Evolutionary conservation across 2,797 vertebrate genomes (phyloP).

Genomic region (Halcyon leucocephala): DNA sequence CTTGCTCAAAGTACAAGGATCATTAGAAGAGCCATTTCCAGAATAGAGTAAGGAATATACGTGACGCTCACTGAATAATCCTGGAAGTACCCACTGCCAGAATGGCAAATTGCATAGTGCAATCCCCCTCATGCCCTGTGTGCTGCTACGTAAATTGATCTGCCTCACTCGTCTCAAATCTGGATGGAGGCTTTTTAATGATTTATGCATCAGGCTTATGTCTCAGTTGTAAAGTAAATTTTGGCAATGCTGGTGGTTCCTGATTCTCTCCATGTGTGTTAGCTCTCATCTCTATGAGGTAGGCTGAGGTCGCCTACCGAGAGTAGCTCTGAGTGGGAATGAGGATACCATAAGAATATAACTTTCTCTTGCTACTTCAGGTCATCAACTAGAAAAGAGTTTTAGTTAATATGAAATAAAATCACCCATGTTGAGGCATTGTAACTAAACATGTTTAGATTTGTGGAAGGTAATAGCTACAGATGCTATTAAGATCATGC

Average conservation of each 20-base stretch:
- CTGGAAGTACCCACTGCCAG: not conserved
- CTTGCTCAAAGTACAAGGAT: not conserved
- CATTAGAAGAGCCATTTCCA: not conserved
- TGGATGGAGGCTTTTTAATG: not conserved
- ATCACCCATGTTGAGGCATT: not conserved
- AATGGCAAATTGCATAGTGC: not conserved
- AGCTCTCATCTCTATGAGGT: fast-evolving
- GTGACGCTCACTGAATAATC: not conserved
- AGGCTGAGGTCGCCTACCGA: not conserved
- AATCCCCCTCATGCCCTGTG: not conserved
- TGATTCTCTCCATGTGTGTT: not conserved
- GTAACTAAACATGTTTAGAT: not conserved
- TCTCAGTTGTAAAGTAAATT: not conserved
- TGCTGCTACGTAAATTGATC: not conserved
- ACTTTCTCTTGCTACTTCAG: not conserved
- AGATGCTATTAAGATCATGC: not conserved
- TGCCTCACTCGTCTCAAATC: not conserved
- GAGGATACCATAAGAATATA: not conserved
- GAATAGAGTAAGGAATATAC: not conserved
- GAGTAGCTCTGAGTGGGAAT: not conserved
- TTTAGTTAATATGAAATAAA: not conserved
- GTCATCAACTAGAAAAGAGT: not conserved
- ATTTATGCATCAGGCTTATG: not conserved
- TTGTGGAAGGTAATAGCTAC: not conserved
- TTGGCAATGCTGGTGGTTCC: not conserved